Evolutionary conservation across 2,888 invertebrate genomes (phyloP), one percentile per base, ranked within the genome.

Genomic region (Amblyjoppa proteus): DNA sequence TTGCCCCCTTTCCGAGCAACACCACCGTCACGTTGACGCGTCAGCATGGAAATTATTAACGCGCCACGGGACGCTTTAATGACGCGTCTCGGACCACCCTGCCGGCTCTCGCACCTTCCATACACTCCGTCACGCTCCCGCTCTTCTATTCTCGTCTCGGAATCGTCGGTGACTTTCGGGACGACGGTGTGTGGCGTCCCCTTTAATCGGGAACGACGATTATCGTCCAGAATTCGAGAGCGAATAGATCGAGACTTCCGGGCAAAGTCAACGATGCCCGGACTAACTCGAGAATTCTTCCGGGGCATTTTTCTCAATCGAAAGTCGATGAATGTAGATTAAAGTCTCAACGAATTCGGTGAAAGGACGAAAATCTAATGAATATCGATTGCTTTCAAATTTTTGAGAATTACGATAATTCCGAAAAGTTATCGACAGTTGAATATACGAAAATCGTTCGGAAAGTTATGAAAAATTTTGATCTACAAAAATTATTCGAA

Each of bases 1-100:
- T 45, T 45, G 45, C 56, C 66, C 76, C 53, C 49, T 49, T 76
- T 53, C 64, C 73, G 28, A 71, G 70, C 75, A 64, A 45, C 51
- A 66, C 31, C 76, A 68, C 61, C 84, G 45, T 66, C 75, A 75
- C 75, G 81, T 81, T 64, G 81, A 81, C 81, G 86, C 86, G 84
- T 87, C 75, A 86, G 86, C 87, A 88, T 79, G 87, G 86, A 90
- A 92, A 92, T 92, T 90, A 92, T 92, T 92, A 88, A 90, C 90
- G 90, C 88, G 86, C 87, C 88, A 87, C 85, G 85, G 89, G 89
- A 89, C 88, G 87, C 89, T 91, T 90, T 91, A 91, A 92, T 91
- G 90, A 89, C 87, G 81, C 83, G 81, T 78, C 85, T 81, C 81
- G 71, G 75, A 82, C 79, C 80, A 74, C 85, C 81, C 71, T 66